Conservation (phyloP, 2,113 vertebrate species). For the Diadophis punctatus region DNA sequence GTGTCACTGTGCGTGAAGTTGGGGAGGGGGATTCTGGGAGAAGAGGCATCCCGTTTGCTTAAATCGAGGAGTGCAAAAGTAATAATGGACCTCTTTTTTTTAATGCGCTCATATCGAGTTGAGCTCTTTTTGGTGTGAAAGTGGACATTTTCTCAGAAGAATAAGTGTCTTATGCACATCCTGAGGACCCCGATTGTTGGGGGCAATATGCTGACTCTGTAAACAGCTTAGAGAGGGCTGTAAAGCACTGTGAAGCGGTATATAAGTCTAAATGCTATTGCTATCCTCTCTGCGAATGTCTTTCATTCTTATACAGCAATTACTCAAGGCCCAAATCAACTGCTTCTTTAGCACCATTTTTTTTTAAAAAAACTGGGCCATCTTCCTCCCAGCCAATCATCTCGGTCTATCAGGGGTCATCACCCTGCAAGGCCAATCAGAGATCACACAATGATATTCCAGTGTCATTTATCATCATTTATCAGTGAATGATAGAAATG, state of each 20-base stretch:
- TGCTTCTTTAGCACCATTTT: background rate
- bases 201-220: too few species aligned
- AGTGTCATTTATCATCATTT: background rate
- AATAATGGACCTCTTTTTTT: background rate
- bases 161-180: background rate
- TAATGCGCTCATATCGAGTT: background rate
- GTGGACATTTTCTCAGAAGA: background rate
- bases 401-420: background rate
- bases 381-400: background rate
- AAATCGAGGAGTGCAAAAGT: background rate
- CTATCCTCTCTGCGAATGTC: background rate
- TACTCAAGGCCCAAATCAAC: background rate
- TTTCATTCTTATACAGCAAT: background rate
- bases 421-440: background rate
- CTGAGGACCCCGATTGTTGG: too few species aligned
- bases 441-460: background rate
- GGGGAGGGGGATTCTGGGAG: background rate
- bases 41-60: background rate
- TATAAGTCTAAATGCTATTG: too few species aligned
- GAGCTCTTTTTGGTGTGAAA: background rate
- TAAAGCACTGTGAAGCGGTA: too few species aligned
- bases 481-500: background rate
- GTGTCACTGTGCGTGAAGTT: conserved; percentile 81
- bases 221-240: too few species aligned
- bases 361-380: background rate